Base-by-base conservation (phyloP, 2,113 vertebrate species). In the Apaloderma vittatum region DNA sequence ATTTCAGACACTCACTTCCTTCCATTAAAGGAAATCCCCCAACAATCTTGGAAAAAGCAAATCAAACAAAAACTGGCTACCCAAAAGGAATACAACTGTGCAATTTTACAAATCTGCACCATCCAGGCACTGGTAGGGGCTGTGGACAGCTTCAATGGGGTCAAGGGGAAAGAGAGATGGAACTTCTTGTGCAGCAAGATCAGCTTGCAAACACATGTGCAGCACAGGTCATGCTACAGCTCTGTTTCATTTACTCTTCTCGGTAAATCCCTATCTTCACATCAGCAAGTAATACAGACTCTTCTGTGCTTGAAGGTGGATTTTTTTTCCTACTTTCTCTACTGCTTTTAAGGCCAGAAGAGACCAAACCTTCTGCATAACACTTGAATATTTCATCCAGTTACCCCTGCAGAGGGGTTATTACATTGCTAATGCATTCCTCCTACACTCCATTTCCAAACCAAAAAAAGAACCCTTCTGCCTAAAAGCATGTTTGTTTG, bases 1-100 rank as follows among this genome's bases (percentile, higher is more conserved):
- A 96, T 59, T 90, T 86, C 84, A 94, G 91, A 93, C 77, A 93
- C 70, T 45, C 83, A 92, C 90, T 62, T 82, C 83, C 90, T 97
- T 95, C 78, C 93, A 87, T 95, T 88, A 97, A 94, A 97, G 93
- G 58, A 78, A 93, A 74, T 51, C 96, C 68, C 78, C 72, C 88
- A 81, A 67, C 22, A 88, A 91, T 86, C 66, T 80, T 83, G 15
- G 5, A 54, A 49, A 84, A 80, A 36, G 10, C 13, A 89, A 80
- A 70, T 4, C 12, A 68, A 75, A 79, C 8, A 30, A 94, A 94
- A 93, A 43, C 6, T 72, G 37, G 36, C 84, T 80, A 23, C 76
- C 83, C 91, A 66, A 94, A 94, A 94, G 13, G 43, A 5, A 63
- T 17, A 24, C 3, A 74, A 26, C 16, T 10, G 11, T 83, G 18